These are phyloP conservation scores for Noctuana brunneofusca DNA, from an alignment of 2,888 invertebrate species.

Conservation along the genomic window DNA sequence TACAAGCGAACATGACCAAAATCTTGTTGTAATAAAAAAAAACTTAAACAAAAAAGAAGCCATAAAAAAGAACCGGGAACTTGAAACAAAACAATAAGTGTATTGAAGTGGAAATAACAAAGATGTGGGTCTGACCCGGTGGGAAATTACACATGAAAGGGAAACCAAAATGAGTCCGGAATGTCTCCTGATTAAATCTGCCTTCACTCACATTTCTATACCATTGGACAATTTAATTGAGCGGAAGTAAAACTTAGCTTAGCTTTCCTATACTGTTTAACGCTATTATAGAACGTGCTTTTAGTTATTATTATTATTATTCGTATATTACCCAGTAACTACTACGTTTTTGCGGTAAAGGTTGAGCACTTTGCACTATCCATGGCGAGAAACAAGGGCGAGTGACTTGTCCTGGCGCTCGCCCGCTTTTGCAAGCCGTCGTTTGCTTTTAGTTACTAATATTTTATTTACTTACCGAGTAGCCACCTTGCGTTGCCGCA, in stretches of 20 bases:
- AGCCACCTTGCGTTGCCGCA: too few species aligned
- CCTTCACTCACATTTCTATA: slow-evolving; percentile 64
- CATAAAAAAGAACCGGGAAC: slow-evolving; percentile 19
- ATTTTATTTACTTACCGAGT: too few species aligned
- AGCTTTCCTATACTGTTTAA: not conserved
- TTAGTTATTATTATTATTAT: too few species aligned
- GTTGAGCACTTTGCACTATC: too few species aligned
- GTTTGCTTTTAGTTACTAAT: too few species aligned
- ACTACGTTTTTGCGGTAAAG: too few species aligned
- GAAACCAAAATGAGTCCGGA: slow-evolving; percentile 54
- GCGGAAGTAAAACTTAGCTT: slow-evolving; percentile 51
- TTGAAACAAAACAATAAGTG: slow-evolving; percentile 43
- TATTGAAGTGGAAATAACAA: slow-evolving; percentile 54
- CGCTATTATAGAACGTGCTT: not conserved
- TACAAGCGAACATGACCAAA: too few species aligned
- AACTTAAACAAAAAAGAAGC: not conserved
- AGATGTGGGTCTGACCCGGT: slow-evolving; percentile 48
- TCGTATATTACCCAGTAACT: too few species aligned
- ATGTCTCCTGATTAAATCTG: slow-evolving; percentile 70
- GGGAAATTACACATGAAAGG: slow-evolving; percentile 68
- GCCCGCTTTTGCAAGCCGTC: too few species aligned
- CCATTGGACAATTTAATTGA: slow-evolving; percentile 71
- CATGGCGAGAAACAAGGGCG: too few species aligned
- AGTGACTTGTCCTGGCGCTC: too few species aligned
- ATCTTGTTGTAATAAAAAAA: too few species aligned